Percentiles rank a stretch among this genome's conserved stretches.
Conservation (phyloP, 2,797 vertebrate species). For the Ciconia nigra region DNA sequence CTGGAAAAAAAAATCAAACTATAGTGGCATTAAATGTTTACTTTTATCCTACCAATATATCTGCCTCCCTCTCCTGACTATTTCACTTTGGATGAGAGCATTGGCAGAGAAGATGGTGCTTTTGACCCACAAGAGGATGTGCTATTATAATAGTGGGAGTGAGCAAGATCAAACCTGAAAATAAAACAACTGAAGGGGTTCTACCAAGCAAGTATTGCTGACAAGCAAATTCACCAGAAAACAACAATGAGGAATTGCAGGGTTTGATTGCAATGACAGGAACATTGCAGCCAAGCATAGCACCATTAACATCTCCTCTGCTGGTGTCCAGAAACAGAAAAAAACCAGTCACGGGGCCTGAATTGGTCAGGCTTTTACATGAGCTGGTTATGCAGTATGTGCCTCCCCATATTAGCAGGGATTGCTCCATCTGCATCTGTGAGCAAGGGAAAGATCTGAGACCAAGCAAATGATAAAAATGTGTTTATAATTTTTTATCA, state of each 20-base stretch:
- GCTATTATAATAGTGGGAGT: background rate
- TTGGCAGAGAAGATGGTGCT: background rate
- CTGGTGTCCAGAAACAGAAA: background rate
- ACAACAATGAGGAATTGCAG: background rate
- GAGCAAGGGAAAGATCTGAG: background rate
- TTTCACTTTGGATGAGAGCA: background rate
- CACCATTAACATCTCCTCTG: background rate
- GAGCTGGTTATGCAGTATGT: too few species aligned
- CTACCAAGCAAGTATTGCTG: background rate
- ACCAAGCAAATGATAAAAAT: background rate
- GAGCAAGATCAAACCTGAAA: background rate
- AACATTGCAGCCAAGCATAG: background rate
- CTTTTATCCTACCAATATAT: conserved; percentile 72
- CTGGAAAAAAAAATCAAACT: conserved; percentile 71
- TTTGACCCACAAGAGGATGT: background rate
- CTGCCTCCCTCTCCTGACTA: conserved; percentile 34
- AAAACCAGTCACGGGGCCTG: background rate
- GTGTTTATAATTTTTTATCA: background rate
- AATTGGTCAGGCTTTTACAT: background rate
- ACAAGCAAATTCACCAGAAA: background rate
- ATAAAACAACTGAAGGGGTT: background rate
- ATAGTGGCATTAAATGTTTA: conserved; percentile 83
- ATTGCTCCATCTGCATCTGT: background rate
- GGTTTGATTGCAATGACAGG: background rate
- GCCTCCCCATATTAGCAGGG: background rate